Percentiles rank a stretch among this genome's conserved stretches.
Evolutionary conservation across 64 coral and sea anemone genomes (phyloP).

Genomic region (Trachythela sp.): DNA sequence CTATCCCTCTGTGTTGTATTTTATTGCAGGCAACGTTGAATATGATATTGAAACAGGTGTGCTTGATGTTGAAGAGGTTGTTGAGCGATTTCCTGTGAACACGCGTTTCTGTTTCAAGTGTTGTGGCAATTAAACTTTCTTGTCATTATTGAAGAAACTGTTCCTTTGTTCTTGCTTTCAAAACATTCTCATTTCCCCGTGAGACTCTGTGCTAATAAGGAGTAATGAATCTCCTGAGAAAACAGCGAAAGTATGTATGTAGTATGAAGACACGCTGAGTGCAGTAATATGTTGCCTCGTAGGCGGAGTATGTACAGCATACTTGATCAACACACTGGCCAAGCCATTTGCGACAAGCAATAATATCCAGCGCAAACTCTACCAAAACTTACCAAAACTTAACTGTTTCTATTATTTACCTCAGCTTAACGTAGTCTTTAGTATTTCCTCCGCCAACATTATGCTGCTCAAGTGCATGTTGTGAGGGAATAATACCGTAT

Average conservation of each 20-base stretch:
- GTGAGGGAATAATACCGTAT: not conserved
- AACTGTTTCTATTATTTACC: not conserved
- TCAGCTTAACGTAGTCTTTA: not conserved
- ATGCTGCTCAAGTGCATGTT: not conserved
- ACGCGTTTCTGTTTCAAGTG: constrained; percentile 1
- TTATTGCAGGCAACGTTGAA: too few species aligned
- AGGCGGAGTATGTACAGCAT: not conserved
- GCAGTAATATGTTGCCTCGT: not conserved
- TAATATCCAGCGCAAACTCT: not conserved
- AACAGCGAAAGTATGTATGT: not conserved
- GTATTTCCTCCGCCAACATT: not conserved
- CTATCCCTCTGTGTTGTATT: not conserved
- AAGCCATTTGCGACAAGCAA: not conserved
- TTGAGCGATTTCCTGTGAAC: not conserved
- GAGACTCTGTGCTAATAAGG: not conserved
- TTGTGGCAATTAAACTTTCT: not conserved
- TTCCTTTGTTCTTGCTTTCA: constrained; percentile 14
- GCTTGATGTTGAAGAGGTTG: not conserved
- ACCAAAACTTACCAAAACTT: not conserved
- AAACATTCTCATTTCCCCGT: not conserved
- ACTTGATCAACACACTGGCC: not conserved
- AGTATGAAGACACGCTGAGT: not conserved
- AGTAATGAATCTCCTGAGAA: constrained; percentile 7
- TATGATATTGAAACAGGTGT: too few species aligned
- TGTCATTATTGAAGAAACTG: not conserved